Conservation (phyloP, 2,797 vertebrate species). For the Kryptopterus vitreolus region DNA sequence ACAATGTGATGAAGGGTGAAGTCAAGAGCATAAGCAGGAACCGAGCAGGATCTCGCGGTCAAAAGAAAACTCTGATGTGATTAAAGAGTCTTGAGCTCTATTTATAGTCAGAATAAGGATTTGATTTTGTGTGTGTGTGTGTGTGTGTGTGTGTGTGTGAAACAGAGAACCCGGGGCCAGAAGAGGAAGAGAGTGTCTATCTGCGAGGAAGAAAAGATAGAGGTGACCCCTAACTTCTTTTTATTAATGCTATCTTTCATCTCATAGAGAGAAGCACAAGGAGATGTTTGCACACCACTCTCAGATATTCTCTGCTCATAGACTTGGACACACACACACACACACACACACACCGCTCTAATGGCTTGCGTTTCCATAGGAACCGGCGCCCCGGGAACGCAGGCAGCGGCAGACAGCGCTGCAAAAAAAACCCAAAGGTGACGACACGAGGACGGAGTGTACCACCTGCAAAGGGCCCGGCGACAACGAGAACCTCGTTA, state of each 20-base stretch:
- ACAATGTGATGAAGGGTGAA: not conserved
- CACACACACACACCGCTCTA: slow-evolving; percentile 53
- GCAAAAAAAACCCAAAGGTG: slow-evolving; percentile 92
- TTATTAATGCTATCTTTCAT: slow-evolving; percentile 37
- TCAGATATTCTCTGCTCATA: slow-evolving; percentile 35
- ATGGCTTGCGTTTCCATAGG: slow-evolving; percentile 76
- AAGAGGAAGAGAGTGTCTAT: slow-evolving; percentile 87
- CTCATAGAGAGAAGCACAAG: slow-evolving; percentile 47
- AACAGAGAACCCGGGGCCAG: slow-evolving; percentile 93
- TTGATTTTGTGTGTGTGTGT: slow-evolving; percentile 45
- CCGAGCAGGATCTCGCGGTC: slow-evolving; percentile 13
- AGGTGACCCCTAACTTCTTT: slow-evolving; percentile 78
- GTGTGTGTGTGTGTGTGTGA: slow-evolving; percentile 59
- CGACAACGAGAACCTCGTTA: slow-evolving; percentile 98
- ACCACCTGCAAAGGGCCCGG: slow-evolving; percentile 91
- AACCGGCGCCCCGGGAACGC: slow-evolving; percentile 86
- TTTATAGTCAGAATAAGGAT: not conserved
- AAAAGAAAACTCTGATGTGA: slow-evolving; percentile 11
- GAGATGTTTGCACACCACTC: slow-evolving; percentile 49
- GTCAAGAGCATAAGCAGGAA: slow-evolving; percentile 24
- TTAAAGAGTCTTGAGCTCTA: not conserved
- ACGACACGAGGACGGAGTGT: slow-evolving; percentile 91
- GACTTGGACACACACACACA: not conserved
- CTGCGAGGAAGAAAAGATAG: slow-evolving; percentile 89
- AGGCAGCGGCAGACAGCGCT: slow-evolving; percentile 86